Percentiles rank a stretch among this genome's conserved stretches.
Conservation (phyloP, 2,888 invertebrate species). For the Napeogenes sylphis region DNA sequence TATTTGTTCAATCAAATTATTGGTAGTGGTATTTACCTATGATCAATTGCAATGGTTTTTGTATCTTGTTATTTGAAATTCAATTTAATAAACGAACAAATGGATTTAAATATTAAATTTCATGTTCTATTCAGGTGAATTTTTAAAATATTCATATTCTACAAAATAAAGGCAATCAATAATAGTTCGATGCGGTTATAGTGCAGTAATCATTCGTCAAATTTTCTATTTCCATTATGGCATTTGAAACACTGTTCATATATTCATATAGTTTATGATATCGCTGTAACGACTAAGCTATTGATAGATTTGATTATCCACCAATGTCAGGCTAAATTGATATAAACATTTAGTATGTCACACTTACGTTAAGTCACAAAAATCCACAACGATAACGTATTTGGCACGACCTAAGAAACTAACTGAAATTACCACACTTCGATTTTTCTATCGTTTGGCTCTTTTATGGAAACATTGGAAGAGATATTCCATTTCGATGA, state of each 20-base stretch:
- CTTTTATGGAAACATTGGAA: conserved; percentile 71
- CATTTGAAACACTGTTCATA: conserved; percentile 15
- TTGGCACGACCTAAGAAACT: conserved; percentile 25
- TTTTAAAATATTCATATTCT: conserved; percentile 4
- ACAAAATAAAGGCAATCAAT: neutral
- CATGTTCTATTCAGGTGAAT: neutral
- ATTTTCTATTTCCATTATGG: conserved; percentile 18
- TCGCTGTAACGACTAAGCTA: neutral
- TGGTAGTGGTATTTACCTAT: too few relatives aligned
- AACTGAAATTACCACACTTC: conserved; percentile 32
- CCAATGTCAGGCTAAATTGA: neutral
- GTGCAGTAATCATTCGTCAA: conserved; percentile 24
- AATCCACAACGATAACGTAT: conserved; percentile 18
- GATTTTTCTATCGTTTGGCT: conserved; percentile 64
- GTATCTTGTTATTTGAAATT: too few relatives aligned
- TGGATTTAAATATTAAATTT: neutral
- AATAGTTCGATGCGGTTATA: conserved; percentile 4
- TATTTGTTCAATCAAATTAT: too few relatives aligned
- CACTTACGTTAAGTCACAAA: neutral
- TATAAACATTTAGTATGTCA: too few relatives aligned
- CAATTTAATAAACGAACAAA: neutral
- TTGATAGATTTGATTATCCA: neutral
- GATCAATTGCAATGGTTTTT: too few relatives aligned
- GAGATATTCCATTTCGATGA: conserved; percentile 73
- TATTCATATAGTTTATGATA: conserved; percentile 5